Percentiles rank a stretch among this genome's conserved stretches.
Conservation (phyloP, 2,888 invertebrate species). For the Lathronympha strigana region DNA sequence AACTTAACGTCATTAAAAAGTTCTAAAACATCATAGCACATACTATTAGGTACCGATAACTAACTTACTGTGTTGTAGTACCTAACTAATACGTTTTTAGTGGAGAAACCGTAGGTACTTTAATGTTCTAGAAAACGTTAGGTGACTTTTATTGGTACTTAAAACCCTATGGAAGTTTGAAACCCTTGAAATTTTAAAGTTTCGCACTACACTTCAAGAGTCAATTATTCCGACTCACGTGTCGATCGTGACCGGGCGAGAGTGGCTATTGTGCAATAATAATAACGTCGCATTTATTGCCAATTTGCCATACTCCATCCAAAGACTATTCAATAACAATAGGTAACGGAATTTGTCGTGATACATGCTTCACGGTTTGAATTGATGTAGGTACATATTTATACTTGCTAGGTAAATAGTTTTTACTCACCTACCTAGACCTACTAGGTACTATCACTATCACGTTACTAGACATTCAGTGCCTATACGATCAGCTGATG, state of each 20-base stretch:
- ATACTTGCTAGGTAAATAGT: too few relatives aligned
- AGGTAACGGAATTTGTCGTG: conserved; percentile 1
- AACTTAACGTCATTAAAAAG: too few relatives aligned
- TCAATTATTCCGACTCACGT: conserved; percentile 7
- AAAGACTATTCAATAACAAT: conserved; percentile 2
- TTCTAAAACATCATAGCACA: too few relatives aligned
- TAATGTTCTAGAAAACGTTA: too few relatives aligned
- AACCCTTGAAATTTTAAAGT: background rate
- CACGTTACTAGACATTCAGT: too few relatives aligned
- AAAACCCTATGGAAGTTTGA: background rate
- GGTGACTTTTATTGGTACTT: too few relatives aligned
- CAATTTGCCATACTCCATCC: conserved; percentile 21
- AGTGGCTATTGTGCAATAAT: conserved; percentile 1
- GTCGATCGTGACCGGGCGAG: conserved; percentile 20
- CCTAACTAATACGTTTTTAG: too few relatives aligned
- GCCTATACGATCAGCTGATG: too few relatives aligned
- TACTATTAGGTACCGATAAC: too few relatives aligned
- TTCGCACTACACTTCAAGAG: background rate
- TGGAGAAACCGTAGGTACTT: too few relatives aligned
- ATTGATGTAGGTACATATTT: background rate
- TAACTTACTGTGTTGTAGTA: too few relatives aligned
- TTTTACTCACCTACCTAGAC: background rate
- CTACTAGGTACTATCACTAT: too few relatives aligned
- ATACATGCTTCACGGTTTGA: background rate
- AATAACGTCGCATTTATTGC: conserved; percentile 14